A percentile compares a stretch with the other conserved stretches of the same genome.
Conservation (phyloP, 92 coral and sea anemone genomes). For the Meandrina meandrites region DNA sequence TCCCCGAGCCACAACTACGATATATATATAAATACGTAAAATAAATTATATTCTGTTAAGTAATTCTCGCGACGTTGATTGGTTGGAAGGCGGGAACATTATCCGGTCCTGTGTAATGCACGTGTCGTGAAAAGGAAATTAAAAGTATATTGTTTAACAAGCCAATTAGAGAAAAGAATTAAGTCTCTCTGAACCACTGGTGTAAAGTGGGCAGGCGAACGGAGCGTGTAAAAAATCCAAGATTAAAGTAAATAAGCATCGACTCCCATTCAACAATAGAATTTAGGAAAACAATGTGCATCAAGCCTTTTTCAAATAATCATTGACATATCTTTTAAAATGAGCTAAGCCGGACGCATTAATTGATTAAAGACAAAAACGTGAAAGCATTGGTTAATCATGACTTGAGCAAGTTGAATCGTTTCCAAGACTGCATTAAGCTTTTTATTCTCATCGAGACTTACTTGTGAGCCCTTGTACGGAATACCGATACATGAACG, state of each 20-base stretch:
- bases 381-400: neutral
- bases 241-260: constrained; percentile 49
- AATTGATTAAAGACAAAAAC: neutral
- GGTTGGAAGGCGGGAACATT: constrained; percentile 41
- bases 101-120: constrained; percentile 57
- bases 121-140: constrained; percentile 59
- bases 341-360: constrained; percentile 3
- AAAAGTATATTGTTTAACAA: constrained; percentile 28
- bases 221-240: constrained; percentile 68
- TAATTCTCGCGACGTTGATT: constrained; percentile 46
- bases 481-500: constrained; percentile 32
- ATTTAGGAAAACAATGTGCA: constrained; percentile 14
- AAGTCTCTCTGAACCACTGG: constrained; percentile 43
- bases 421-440: neutral
- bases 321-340: constrained; percentile 19
- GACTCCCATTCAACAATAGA: constrained; percentile 24
- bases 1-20: constrained; percentile 3
- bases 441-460: neutral
- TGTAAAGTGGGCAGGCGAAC: constrained; percentile 53
- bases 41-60: constrained; percentile 46
- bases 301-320: constrained; percentile 1
- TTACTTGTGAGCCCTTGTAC: neutral
- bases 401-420: neutral
- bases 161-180: constrained; percentile 37
- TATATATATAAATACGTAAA: constrained; percentile 26